Evolutionary conservation across 2,113 vertebrate genomes (phyloP).

Genomic region (Trogon surrucura): DNA sequence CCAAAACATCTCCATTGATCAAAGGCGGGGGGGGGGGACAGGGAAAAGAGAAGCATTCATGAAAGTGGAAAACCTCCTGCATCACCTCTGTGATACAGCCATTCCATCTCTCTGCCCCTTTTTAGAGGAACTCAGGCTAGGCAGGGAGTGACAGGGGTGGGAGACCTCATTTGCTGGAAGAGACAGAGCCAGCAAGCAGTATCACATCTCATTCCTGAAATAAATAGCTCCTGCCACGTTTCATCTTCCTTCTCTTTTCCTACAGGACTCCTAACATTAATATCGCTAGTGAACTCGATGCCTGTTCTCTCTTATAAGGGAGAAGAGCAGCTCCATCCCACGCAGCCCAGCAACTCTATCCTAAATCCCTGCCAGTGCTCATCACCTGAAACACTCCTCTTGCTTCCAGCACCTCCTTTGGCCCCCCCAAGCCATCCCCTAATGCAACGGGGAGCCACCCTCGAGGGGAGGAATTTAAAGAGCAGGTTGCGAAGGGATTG

Average conservation of each 20-base stretch:
- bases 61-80: background rate
- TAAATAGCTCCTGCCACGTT: background rate
- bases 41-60: background rate
- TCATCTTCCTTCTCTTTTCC: background rate
- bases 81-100: background rate
- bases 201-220: background rate
- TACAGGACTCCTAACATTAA: background rate
- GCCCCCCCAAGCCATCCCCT: background rate
- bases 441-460: fast-evolving
- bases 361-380: background rate
- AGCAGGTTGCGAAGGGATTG: background rate
- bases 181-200: background rate
- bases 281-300: background rate
- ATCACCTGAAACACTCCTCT: background rate
- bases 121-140: background rate
- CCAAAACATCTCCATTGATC: background rate
- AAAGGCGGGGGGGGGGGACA: background rate
- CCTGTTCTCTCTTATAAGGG: background rate
- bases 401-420: background rate
- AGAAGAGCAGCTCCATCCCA: background rate
- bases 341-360: background rate
- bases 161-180: background rate
- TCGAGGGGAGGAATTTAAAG: background rate
- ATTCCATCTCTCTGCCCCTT: background rate
- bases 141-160: background rate